Conservation (phyloP, 2,113 vertebrate genomes). For the Nannobrachium achirus region DNA sequence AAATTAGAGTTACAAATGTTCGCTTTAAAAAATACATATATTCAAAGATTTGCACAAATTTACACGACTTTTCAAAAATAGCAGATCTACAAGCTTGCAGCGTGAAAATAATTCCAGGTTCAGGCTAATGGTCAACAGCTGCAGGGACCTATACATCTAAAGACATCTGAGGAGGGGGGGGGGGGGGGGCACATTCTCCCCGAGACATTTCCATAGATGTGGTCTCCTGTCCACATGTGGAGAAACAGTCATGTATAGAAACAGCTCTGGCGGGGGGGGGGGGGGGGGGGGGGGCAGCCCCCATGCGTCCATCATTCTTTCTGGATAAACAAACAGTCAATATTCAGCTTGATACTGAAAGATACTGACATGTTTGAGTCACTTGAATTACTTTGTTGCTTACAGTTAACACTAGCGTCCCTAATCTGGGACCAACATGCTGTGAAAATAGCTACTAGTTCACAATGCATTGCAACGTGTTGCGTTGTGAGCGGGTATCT, state of each 20-base stretch:
- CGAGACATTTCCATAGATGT: conserved; percentile 44
- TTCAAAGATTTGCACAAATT: no score
- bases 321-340: conserved; percentile 41
- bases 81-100: background rate
- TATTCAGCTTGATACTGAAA: conserved; percentile 19
- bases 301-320: background rate
- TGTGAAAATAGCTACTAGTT: no score
- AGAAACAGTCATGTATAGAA: conserved; percentile 33
- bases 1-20: no score
- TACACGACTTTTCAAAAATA: no score
- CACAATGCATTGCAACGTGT: no score
- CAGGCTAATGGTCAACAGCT: conserved; percentile 68
- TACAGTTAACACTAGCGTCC: no score
- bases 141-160: conserved; percentile 57
- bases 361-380: conserved; percentile 11
- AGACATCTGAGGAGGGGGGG: conserved; percentile 41
- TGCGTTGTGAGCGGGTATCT: no score
- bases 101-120: background rate
- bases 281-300: conserved; percentile 3
- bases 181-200: conserved; percentile 27
- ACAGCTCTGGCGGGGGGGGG: conserved; percentile 28
- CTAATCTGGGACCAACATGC: no score
- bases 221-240: conserved; percentile 62
- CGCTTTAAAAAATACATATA: no score
- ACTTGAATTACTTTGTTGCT: no score